Evolutionary conservation across 2,797 vertebrate genomes (phyloP), one percentile per base, ranked within the genome.

Genomic region (Artibeus lituratus): DNA sequence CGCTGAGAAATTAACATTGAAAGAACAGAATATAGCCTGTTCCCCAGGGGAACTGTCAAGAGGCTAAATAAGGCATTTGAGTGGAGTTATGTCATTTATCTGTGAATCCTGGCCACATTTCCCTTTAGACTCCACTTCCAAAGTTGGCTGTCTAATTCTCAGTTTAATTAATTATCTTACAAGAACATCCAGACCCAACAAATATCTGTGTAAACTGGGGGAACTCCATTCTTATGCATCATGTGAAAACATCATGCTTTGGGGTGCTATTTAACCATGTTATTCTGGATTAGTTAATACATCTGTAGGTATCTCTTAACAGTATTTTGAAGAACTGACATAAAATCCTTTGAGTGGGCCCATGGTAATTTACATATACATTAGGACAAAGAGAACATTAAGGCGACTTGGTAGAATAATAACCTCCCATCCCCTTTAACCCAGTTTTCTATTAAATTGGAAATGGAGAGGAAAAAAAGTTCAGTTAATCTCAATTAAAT

Each of bases 1-100:
- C 83, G 81, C 35, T 88, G 89, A 96, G 90, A 88, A 94, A 96
- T 91, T 59, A 85, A 49, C n/a, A 53, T 82, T 51, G 3, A 14
- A 78, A 85, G 42, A 55, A 47, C 3, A 95, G 59, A 59, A n/a
- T 22, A 62, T 1, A 94, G 15, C 35, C 15, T 29, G 2, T n/a
- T 82, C 44, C 21, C n/a, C 9, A 29, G 29, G 29, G 32, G 16
- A 19, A 51, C 19, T 1, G 0, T 4, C 8, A 0, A 14, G 22
- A 74, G 14, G 29, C 11, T 29, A 39, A n/a, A 10, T 5, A 29
- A 59, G 32, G 42, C 0, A 2, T 24, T 51, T 24, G 3, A 9
- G 1, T 19, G 74, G 21, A 32, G 4, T 10, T 35, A 3, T 35
- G 6, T 14, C 18, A 44, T 16, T 21, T 57, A 72, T 10, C 5